Conservation (phyloP, 2,113 vertebrate species). For the Martes martes region DNA sequence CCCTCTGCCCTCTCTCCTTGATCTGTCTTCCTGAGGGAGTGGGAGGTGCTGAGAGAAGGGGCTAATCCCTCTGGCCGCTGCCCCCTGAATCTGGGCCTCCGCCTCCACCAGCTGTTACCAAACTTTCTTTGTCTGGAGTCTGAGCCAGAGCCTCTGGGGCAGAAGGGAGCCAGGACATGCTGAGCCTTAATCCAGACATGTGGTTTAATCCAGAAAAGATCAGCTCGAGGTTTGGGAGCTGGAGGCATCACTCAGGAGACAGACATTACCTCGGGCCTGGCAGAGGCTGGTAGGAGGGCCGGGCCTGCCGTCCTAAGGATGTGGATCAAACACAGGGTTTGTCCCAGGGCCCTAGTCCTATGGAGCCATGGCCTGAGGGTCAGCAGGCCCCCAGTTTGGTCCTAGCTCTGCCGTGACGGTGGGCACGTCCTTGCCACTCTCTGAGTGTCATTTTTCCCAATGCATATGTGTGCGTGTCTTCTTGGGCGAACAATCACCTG, state of each 20-base stretch:
- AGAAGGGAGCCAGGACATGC: constrained; percentile 63
- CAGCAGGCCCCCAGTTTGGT: neutral
- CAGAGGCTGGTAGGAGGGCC: neutral
- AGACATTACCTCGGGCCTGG: neutral
- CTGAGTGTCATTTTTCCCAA: neutral
- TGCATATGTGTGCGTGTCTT: too few relatives aligned
- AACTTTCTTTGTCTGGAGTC: constrained; percentile 75
- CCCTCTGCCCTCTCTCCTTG: neutral
- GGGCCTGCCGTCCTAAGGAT: neutral
- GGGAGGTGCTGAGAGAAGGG: neutral
- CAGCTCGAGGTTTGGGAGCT: constrained; percentile 73
- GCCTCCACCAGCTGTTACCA: constrained; percentile 82
- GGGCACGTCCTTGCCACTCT: neutral
- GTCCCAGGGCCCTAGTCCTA: neutral
- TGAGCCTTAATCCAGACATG: constrained; percentile 68
- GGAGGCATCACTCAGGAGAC: constrained; percentile 76
- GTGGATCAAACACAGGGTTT: neutral
- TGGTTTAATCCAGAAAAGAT: constrained; percentile 75
- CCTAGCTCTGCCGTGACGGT: neutral
- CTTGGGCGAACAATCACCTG: too few relatives aligned
- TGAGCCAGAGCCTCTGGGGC: neutral
- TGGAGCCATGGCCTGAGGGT: neutral
- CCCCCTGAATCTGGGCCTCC: neutral
- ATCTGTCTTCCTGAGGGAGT: neutral
- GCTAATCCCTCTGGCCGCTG: neutral